Base-by-base conservation (phyloP, 2,113 vertebrate genomes). In the Eonycteris spelaea region DNA sequence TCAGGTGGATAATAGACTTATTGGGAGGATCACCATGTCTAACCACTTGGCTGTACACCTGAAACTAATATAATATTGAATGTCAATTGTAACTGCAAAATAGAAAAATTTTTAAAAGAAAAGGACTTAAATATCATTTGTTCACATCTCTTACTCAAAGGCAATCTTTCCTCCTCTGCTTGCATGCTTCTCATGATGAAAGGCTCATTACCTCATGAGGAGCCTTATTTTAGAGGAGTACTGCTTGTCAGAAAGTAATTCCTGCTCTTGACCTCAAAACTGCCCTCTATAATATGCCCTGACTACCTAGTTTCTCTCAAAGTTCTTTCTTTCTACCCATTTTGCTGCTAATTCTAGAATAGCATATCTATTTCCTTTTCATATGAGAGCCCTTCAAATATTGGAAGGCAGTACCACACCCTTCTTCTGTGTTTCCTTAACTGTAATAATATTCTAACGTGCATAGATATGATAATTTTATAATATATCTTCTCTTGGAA, bases 401-500 rank as follows among this genome's bases (percentile, higher is more conserved):
- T 16, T 48, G 3, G 28, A 92, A 67, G 38, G 11, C 24, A 67
- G 26, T 5, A 14, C 53, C 6, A 59, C 1, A 3, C 0, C 11
- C 6, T 22, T 40, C 30, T 82, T 86, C 85, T 38, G 21, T 71
- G 53, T 70, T 95, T 95, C 57, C 77, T 95, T 92, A 91, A 45
- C 40, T 97, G 74, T 75, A 84, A 88, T 45, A 80, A 87, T 3
- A 30, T 21, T 86, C 77, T 90, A 38, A 63, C 0, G 79, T 95
- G 8, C 22, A 22, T 30, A 94, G 78, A 35, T 33, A 53, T 51
- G 51, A 51, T 77, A 35, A 78, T 65, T 16, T 22, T 89, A 90
- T 73, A 21, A 92, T 94, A n/a, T 90, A 88, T 84, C 95, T 95
- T 7, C 45, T 70, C 5, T 48, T 38, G 80, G 43, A 80, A 95